Base-by-base conservation (phyloP, 2,888 invertebrate species). In the Pilophorus perplexus region DNA sequence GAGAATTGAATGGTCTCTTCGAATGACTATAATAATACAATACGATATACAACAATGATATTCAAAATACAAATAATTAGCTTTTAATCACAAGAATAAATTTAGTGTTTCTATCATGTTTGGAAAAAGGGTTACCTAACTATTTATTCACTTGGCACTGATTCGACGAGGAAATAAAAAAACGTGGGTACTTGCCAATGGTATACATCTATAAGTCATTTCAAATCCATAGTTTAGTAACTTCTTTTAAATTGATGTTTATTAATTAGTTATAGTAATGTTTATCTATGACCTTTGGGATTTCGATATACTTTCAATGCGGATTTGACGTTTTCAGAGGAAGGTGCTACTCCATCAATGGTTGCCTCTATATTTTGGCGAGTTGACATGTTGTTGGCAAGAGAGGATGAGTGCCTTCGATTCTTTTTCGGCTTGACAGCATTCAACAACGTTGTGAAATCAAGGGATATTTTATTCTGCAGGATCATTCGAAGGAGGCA, bases 81-180 rank as follows among this genome's bases (percentile, higher is more conserved):
- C n/a, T 37, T 55, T 37, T 16, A 22, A 10, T 57, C 40, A 40
- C 42, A 42, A 59, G 59, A 42, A 42, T 59, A n/a, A n/a, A 59
- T 12, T 20, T n/a, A 42, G 16, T 48, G 4, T 48, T 20, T 14
- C 25, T 25, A 23, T 18, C 27, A 16, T 28, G 18, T 27, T 8
- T 18, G 18, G 27, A 52, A 18, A n/a, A 52, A 22, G 12, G 27
- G 18, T n/a, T 10, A 10, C 23, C 52, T 52, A 52, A 12, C 12
- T 46, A 55, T 42, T 42, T 18, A 40, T 25, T 10, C 16, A 18
- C 40, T 59, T 42, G 59, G 59, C 59, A 59, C 59, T 59, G 59
- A n/a, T 59, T 59, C 42, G 42, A 42, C 59, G 59, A 38, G 2
- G 37, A 38, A 38, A 27, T n/a, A n/a, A 37, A 18, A 55, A 16